Evolutionary conservation across 2,888 invertebrate genomes (phyloP).

Genomic region (Sarcophaga variegata): DNA sequence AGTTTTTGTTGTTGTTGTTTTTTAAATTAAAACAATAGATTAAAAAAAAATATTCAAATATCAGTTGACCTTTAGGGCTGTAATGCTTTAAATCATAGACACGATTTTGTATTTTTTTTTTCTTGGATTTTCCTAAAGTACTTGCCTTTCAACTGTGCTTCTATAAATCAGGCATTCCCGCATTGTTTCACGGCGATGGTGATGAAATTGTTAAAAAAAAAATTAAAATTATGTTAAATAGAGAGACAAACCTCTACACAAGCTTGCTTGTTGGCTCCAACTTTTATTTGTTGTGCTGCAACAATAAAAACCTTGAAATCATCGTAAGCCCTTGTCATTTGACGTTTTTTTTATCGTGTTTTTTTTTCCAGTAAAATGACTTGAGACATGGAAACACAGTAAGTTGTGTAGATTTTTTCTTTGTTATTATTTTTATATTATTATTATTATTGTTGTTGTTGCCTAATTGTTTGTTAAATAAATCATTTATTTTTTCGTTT

Average conservation of each 20-base stretch:
- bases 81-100: no score
- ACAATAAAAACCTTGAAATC: slow-evolving; percentile 19
- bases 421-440: no score
- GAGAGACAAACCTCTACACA: background rate
- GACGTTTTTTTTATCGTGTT: background rate
- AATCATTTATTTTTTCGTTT: background rate
- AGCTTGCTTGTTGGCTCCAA: background rate
- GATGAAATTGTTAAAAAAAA: no score
- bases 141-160: background rate
- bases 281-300: background rate
- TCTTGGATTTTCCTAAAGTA: background rate
- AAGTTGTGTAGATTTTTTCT: background rate
- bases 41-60: no score
- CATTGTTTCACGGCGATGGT: background rate
- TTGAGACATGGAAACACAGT: background rate
- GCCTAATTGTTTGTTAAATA: slow-evolving; percentile 17
- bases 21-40: no score
- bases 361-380: slow-evolving; percentile 5
- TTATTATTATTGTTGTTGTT: no score
- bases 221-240: no score
- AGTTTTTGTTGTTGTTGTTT: no score
- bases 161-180: background rate
- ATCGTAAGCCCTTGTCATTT: background rate
- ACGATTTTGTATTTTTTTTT: background rate
- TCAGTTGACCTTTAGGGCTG: no score